Evolutionary conservation across 2,113 vertebrate species (phyloP), one percentile per base, ranked within the genome.

Genomic region (Addax nasomaculatus): DNA sequence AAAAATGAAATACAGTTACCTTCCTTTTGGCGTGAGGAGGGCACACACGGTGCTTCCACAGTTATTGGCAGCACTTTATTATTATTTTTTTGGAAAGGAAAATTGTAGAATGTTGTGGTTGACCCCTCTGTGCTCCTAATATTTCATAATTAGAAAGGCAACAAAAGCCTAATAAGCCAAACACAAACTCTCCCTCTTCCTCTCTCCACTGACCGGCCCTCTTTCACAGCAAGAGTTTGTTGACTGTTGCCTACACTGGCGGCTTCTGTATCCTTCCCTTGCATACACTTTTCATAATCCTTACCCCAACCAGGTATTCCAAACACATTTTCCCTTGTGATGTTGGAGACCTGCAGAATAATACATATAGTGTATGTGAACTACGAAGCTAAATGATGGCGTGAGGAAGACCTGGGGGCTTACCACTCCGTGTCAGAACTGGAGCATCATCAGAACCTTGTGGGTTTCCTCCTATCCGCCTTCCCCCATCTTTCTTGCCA

Each of bases 111-210:
- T 21, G 30, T 58, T 85, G 36, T 13, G 89, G 33, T 78, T 67
- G 73, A 92, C 83, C 57, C 33, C 16, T 58, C 80, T 29, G 0
- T 62, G 25, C 33, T 95, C 33, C 36, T 89, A 83, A 53, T 96
- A 85, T 39, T 95, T 93, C 36, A 57, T 78, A 79, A 94, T 89
- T 89, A 43, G 81, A 94, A 95, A 55, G 17, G 70, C 93, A 95
- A 25, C 21, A 79, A 47, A 70, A 90, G 45, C 3, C 3, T 43
- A 27, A 80, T 14, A 70, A 39, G 60, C 30, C 45, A 76, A n/a
- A n/a, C 11, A 39, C n/a, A 39, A 85, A 33, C 27, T 92, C 60
- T 36, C 4, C 7, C 23, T 58, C 15, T 85, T 19, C 23, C 49
- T 76, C 49, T 85, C 33, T 6, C 33, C 23, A 30, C 76, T 49